Percentiles rank a stretch among this genome's conserved stretches.
These are phyloP conservation scores for Ecdyonurus torrentis DNA, from an alignment of 2,888 invertebrate species.

Conservation along the genomic window DNA sequence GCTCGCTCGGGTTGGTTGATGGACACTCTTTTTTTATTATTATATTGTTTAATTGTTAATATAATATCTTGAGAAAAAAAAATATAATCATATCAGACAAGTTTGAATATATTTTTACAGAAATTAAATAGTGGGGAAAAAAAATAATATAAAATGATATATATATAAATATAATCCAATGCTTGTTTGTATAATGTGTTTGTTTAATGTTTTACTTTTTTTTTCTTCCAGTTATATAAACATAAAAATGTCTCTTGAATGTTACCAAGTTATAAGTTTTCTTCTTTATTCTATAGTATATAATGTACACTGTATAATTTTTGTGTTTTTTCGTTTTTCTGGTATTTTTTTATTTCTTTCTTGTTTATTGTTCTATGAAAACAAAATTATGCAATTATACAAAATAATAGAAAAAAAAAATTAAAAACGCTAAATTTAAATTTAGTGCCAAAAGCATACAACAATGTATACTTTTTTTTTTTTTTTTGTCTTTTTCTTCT, in stretches of 20 bases:
- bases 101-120: background rate
- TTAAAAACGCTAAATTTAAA: no score
- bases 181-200: background rate
- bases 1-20: background rate
- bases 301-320: background rate
- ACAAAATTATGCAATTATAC: no score
- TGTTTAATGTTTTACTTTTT: background rate
- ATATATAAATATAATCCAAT: background rate
- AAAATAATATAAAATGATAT: no score
- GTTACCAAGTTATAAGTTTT: background rate
- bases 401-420: no score
- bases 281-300: background rate
- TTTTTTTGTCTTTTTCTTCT: no score
- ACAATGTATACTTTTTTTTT: background rate
- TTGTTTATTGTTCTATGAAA: no score
- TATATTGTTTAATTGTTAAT: no score
- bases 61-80: no score
- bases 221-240: no score
- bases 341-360: background rate
- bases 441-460: no score
- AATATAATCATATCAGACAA: background rate
- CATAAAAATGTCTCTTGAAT: background rate
- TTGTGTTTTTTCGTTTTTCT: background rate
- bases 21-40: background rate
- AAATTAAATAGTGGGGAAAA: background rate